Conservation (phyloP, 2,888 invertebrate species). For the Ptilodon capucinus region DNA sequence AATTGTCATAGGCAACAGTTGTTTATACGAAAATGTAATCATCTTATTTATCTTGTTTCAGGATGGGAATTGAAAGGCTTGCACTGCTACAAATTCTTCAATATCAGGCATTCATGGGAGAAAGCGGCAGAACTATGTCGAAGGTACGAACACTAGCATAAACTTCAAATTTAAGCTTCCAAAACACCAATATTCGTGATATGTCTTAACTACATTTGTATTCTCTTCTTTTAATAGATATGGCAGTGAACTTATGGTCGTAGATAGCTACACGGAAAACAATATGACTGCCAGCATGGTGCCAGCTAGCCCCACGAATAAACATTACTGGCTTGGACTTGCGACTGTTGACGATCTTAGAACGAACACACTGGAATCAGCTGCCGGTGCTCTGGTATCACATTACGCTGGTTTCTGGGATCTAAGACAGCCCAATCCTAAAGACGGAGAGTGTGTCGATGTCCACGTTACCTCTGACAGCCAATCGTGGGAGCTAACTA, state of each 20-base stretch:
- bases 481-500: constrained; percentile 97
- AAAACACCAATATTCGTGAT: not conserved
- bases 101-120: constrained; percentile 97
- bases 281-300: constrained; percentile 94
- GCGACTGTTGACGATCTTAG: constrained; percentile 95
- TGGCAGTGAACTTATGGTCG: constrained; percentile 96
- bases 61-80: constrained; percentile 96
- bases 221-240: constrained; percentile 84
- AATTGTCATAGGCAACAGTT: constrained; percentile 5
- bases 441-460: constrained; percentile 95
- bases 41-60: constrained; percentile 75
- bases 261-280: constrained; percentile 95
- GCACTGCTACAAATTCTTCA: constrained; percentile 97
- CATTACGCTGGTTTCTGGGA: constrained; percentile 98
- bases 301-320: constrained; percentile 85
- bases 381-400: constrained; percentile 93
- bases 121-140: constrained; percentile 97
- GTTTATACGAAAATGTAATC: constrained; percentile 1
- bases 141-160: too few relatives aligned
- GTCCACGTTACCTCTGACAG: constrained; percentile 86
- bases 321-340: constrained; percentile 94
- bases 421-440: constrained; percentile 92
- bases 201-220: not conserved
- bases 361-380: constrained; percentile 97
- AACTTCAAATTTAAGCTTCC: too few relatives aligned